phyloP scores from a whole-genome alignment of 30 jellyfish, hydroid and myxozoan genomes.

The Aurelia aurita region DNA sequence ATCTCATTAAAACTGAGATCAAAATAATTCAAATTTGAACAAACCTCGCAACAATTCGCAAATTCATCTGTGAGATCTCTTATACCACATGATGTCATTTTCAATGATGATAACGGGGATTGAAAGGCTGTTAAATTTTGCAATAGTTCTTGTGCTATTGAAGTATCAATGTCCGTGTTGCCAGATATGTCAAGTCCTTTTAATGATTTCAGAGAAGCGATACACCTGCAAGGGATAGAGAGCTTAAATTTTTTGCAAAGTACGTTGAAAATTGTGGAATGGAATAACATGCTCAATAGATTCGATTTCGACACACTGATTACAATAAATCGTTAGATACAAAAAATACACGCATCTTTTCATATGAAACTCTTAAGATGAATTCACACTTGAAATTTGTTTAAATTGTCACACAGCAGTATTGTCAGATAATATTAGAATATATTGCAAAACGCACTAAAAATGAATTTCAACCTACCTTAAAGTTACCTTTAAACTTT shows the following conservation, averaged over 20 bases:
- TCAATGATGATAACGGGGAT: slow-evolving; percentile 26
- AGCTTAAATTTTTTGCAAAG: too few species aligned
- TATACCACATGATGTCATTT: slow-evolving; percentile 59
- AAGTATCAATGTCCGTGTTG: slow-evolving; percentile 10
- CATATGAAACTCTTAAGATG: too few species aligned
- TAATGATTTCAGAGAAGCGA: slow-evolving; percentile 23
- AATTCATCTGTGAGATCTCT: slow-evolving; percentile 37
- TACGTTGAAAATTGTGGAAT: too few species aligned
- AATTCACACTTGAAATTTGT: too few species aligned
- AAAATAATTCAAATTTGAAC: slow-evolving; percentile 15
- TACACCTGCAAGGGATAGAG: neutral
- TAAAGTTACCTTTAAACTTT: neutral
- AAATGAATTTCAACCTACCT: neutral
- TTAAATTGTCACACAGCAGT: too few species aligned
- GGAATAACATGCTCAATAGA: too few species aligned
- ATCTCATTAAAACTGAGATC: slow-evolving; percentile 60
- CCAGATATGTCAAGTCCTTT: slow-evolving; percentile 38
- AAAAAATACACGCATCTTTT: too few species aligned
- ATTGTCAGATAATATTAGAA: too few species aligned
- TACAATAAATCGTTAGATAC: too few species aligned
- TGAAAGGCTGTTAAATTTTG: slow-evolving; percentile 7
- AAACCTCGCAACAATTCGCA: neutral
- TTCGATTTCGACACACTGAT: too few species aligned
- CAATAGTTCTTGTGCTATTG: slow-evolving; percentile 17
- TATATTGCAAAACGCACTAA: too few species aligned